Conservation (phyloP, 2,113 vertebrate genomes). For the Anguilla japonica region DNA sequence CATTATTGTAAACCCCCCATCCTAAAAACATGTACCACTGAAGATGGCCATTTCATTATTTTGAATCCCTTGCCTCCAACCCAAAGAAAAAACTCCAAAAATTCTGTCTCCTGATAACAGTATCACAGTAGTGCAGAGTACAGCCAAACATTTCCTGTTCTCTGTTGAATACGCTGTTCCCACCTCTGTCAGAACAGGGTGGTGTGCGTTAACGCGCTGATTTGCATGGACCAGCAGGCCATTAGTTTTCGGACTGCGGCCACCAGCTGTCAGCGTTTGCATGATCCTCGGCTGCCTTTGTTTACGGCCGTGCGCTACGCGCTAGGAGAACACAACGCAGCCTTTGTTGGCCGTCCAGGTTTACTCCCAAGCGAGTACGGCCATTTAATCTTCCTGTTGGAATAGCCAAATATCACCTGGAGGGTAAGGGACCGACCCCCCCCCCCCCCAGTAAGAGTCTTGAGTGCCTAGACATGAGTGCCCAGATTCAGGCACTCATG, state of each 20-base stretch:
- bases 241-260: not conserved
- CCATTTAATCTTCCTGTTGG: not conserved
- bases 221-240: not conserved
- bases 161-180: not conserved
- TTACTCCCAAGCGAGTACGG: not conserved
- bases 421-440: not conserved
- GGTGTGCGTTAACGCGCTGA: not conserved
- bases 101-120: not conserved
- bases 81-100: not conserved
- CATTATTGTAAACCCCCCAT: not conserved
- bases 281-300: constrained; percentile 38
- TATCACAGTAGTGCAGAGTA: not conserved
- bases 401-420: constrained; percentile 3
- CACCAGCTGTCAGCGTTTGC: constrained; percentile 43
- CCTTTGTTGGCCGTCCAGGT: not conserved
- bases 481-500: too few species aligned
- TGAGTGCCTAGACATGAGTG: too few species aligned
- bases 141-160: not conserved
- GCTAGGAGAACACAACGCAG: not conserved
- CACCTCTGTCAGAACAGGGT: not conserved
- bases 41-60: not conserved
- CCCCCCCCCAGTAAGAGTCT: too few species aligned
- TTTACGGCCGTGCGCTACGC: constrained; percentile 19
- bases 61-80: not conserved
- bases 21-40: not conserved